phyloP scores from a whole-genome alignment of 2,113 vertebrate species.

The Passer montanus region DNA sequence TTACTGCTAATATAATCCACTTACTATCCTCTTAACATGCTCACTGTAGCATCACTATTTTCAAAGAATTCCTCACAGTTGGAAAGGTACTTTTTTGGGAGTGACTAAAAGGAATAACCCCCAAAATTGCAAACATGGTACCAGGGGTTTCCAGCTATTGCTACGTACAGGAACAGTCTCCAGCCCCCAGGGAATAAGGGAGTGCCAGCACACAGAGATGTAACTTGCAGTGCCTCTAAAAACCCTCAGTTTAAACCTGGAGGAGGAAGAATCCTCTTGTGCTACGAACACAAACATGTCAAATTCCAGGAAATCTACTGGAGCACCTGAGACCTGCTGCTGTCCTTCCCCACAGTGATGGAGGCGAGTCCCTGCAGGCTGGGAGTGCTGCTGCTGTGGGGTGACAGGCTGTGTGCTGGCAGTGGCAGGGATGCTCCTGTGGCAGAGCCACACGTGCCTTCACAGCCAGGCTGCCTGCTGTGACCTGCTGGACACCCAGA shows the following conservation, averaged over 20 bases:
- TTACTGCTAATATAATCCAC: not conserved
- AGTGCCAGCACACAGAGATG: not conserved
- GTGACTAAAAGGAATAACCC: not conserved
- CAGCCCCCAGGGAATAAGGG: not conserved
- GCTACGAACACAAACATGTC: fast-evolving
- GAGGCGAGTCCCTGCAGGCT: not conserved
- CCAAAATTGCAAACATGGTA: fast-evolving
- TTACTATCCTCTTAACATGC: not conserved
- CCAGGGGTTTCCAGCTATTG: not conserved
- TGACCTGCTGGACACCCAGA: fast-evolving
- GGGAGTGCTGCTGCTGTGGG: not conserved
- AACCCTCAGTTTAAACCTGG: not conserved
- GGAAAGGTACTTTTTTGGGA: not conserved
- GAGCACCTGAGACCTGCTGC: not conserved
- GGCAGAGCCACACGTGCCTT: fast-evolving
- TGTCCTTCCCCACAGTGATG: not conserved
- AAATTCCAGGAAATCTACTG: not conserved
- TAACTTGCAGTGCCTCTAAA: not conserved
- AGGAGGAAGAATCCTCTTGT: not conserved
- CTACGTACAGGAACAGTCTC: not conserved
- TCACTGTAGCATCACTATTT: not conserved
- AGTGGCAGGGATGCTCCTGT: not conserved
- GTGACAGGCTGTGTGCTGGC: too few relatives aligned
- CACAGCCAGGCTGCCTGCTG: not conserved
- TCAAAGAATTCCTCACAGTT: not conserved